These are phyloP conservation scores for Pristiophorus japonicus DNA, from an alignment of 2,113 vertebrate species.

Conservation along the genomic window DNA sequence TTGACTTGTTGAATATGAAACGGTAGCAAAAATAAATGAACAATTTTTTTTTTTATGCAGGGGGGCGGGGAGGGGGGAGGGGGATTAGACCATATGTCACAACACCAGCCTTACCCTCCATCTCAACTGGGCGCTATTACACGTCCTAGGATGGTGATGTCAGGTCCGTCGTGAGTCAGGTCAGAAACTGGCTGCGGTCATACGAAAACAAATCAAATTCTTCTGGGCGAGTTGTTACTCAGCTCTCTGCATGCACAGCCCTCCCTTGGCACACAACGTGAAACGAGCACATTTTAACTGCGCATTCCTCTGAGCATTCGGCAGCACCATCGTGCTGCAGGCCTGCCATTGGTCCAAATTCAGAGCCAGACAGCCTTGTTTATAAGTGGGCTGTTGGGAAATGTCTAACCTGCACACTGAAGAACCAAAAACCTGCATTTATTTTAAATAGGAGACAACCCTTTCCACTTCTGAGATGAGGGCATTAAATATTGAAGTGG, in stretches of 20 bases:
- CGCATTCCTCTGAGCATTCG: background rate
- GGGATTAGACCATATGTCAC: background rate
- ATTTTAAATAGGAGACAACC: background rate
- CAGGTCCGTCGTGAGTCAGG: background rate
- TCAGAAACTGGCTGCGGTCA: background rate
- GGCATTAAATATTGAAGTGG: background rate
- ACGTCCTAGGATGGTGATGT: background rate
- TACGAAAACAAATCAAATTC: conserved; percentile 17
- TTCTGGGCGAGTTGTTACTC: background rate
- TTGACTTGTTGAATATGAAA: background rate
- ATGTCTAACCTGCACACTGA: background rate
- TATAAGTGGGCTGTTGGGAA: background rate
- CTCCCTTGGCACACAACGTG: background rate
- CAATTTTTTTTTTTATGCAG: background rate
- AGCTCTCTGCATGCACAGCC: background rate
- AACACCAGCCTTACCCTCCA: background rate
- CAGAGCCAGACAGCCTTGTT: conserved; percentile 16
- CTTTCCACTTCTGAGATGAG: background rate
- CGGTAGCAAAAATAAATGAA: background rate
- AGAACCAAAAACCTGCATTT: background rate
- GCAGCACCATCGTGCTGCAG: background rate
- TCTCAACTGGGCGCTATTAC: background rate
- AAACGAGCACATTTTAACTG: background rate
- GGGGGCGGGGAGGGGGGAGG: too few relatives aligned
- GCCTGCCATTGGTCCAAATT: background rate